Evolutionary conservation across 2,113 vertebrate genomes (phyloP).

Genomic region (Conger conger): DNA sequence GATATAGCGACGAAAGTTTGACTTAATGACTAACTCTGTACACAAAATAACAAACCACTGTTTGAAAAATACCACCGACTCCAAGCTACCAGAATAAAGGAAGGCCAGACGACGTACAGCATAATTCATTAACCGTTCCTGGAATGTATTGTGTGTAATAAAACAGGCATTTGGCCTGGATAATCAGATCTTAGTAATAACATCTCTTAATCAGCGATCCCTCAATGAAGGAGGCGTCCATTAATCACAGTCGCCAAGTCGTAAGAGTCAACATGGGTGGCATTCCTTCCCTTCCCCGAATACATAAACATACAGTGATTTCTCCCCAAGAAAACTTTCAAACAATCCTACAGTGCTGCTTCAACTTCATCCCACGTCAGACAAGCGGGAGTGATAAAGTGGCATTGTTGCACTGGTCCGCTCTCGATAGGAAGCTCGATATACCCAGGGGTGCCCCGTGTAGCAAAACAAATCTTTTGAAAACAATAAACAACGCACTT

Average conservation of each 20-base stretch:
- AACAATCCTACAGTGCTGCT: conserved; percentile 52
- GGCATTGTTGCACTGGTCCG: conserved; percentile 47
- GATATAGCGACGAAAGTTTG: conserved; percentile 40
- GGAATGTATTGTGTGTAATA: conserved; percentile 70
- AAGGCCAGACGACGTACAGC: conserved; percentile 37
- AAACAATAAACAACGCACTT: conserved; percentile 60
- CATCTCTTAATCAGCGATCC: conserved; percentile 68
- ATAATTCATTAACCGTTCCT: conserved; percentile 62
- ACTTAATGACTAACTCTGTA: conserved; percentile 56
- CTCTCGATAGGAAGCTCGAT: conserved; percentile 50
- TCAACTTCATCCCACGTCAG: conserved; percentile 60
- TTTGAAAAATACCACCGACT: conserved; percentile 55
- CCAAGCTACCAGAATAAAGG: conserved; percentile 25
- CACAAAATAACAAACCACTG: conserved; percentile 44
- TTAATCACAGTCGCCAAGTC: conserved; percentile 65
- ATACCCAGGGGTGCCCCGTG: conserved; percentile 29
- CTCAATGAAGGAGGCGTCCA: conserved; percentile 61
- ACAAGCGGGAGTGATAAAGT: conserved; percentile 58
- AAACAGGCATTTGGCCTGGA: conserved; percentile 69
- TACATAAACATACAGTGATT: conserved; percentile 44
- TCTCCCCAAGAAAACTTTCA: conserved; percentile 33
- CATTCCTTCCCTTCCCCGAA: conserved; percentile 53
- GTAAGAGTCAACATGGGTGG: conserved; percentile 67
- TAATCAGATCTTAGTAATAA: conserved; percentile 71
- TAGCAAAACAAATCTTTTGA: conserved; percentile 47